phyloP scores from a whole-genome alignment of 2,888 invertebrate genomes.

The Gortyna flavago region DNA sequence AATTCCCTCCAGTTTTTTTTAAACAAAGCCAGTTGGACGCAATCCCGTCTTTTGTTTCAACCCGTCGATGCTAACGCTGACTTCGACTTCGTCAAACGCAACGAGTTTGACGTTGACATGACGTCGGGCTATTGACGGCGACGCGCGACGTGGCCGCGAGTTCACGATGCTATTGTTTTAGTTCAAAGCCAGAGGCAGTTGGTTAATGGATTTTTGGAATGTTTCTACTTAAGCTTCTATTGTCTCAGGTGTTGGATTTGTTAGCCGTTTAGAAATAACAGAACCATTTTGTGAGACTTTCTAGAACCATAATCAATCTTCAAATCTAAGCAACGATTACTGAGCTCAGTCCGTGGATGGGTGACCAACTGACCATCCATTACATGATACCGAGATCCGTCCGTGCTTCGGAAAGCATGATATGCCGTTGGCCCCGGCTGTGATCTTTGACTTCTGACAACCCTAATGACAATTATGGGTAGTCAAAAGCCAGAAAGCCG shows the following conservation, averaged over 20 bases:
- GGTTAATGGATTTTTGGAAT: slow-evolving; percentile 21
- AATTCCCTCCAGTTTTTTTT: not conserved
- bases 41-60: slow-evolving; percentile 4
- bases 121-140: slow-evolving; percentile 13
- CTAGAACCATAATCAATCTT: no score
- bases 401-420: no score
- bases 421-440: no score
- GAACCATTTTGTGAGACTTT: no score
- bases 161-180: slow-evolving; percentile 36
- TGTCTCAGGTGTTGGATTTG: not conserved
- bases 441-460: no score
- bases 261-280: not conserved
- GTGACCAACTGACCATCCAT: no score
- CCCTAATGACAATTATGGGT: no score
- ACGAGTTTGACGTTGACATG: slow-evolving; percentile 31
- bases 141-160: not conserved
- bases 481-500: no score
- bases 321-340: no score
- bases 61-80: not conserved
- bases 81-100: slow-evolving; percentile 3
- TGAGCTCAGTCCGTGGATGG: no score
- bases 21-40: slow-evolving; percentile 28
- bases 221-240: not conserved
- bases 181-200: not conserved
- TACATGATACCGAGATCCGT: no score